Evolutionary conservation across 2,888 invertebrate genomes (phyloP).

Genomic region (Ferdinandea cuprea): DNA sequence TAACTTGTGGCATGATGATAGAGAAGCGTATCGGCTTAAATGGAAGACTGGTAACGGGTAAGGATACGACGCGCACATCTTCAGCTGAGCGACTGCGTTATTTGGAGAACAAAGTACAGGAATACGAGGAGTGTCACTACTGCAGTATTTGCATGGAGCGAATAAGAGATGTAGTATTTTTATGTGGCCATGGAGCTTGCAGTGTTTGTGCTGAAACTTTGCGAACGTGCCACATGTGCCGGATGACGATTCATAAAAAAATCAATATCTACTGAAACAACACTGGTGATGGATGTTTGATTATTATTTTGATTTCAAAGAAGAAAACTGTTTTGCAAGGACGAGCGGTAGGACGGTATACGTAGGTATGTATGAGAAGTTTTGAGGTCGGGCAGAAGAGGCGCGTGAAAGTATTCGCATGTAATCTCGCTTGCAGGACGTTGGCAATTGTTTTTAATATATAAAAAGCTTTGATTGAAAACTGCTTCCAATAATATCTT

Average conservation of each 20-base stretch:
- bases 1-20: slow-evolving; percentile 87
- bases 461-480: too few species aligned
- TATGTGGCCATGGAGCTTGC: slow-evolving; percentile 95
- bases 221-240: slow-evolving; percentile 91
- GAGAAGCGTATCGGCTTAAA: slow-evolving; percentile 84
- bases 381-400: neutral
- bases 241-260: slow-evolving; percentile 83
- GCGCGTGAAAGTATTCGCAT: too few species aligned
- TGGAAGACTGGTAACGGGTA: slow-evolving; percentile 84
- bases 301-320: slow-evolving; percentile 14
- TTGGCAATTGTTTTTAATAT: too few species aligned
- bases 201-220: slow-evolving; percentile 91
- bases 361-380: slow-evolving; percentile 17
- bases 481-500: too few species aligned
- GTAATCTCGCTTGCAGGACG: too few species aligned
- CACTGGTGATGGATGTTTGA: neutral
- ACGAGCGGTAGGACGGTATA: neutral
- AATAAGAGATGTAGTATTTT: slow-evolving; percentile 90
- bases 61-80: slow-evolving; percentile 84
- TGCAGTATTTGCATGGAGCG: slow-evolving; percentile 96
- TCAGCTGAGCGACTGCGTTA: slow-evolving; percentile 87
- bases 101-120: slow-evolving; percentile 91
- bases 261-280: slow-evolving; percentile 81
- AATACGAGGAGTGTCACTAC: slow-evolving; percentile 93
- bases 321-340: slow-evolving; percentile 36